Base-by-base conservation (phyloP, 1,140 invertebrate genomes). In the Drosophila lowei region DNA sequence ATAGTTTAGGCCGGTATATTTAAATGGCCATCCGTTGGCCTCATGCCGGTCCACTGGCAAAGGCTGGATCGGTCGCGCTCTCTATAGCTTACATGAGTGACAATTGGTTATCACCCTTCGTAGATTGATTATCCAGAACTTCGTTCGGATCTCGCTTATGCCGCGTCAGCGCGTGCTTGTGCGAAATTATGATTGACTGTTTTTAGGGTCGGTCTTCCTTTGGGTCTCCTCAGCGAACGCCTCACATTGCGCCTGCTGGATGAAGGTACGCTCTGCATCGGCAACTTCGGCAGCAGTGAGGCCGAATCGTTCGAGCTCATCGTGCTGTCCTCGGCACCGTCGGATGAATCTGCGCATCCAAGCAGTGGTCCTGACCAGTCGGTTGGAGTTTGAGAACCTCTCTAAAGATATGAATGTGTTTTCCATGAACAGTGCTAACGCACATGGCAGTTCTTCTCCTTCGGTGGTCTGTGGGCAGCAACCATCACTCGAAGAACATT, bases 151-250 rank as follows among this genome's bases (percentile, higher is more conserved):
- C 21, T 1, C 21, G 21, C 21, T 21, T 1, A 21, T 21, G 21
- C 2, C 21, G 21, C 21, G 21, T 1, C 21, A 1, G 21, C 21
- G 21, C 21, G 1, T 21, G 21, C 21, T 8, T n/a, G n/a, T 2
- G 28, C n/a, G 6, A n/a, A n/a, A n/a, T 50, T 15, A 9, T 50
- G 48, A 25, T 28, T n/a, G n/a, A n/a, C n/a, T n/a, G n/a, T n/a
- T n/a, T n/a, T n/a, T n/a, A n/a, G n/a, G n/a, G 48, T 5, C 28
- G 8, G 21, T 23, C 7, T 23, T 7, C 5, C 8, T 7, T 13
- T 49, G 21, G 44, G 44, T 6, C 54, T 11, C 59, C 59, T 52
- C 9, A 13, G 49, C n/a, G n/a, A 52, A 23, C 25, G 8, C 25
- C 21, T 44, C 25, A 3, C 7, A 0, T 44, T 57, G 41, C 38